Conservation (phyloP, 2,113 vertebrate genomes). For the Mustelus asterias region DNA sequence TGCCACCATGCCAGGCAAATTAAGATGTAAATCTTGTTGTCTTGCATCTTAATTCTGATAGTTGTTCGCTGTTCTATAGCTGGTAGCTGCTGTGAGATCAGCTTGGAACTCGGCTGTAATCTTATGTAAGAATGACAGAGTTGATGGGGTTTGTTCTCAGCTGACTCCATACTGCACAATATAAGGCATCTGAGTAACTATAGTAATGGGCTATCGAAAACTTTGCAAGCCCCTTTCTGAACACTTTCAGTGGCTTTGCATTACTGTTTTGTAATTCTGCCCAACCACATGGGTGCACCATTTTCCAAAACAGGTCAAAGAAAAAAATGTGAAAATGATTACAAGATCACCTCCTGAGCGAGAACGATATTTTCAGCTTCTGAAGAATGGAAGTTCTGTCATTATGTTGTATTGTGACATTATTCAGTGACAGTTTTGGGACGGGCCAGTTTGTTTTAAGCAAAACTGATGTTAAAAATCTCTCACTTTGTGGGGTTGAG, state of each 20-base stretch:
- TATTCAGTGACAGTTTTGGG: background rate
- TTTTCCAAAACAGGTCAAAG: background rate
- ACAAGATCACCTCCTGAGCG: background rate
- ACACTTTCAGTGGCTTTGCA: background rate
- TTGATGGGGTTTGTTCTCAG: background rate
- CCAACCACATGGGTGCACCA: background rate
- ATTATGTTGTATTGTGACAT: background rate
- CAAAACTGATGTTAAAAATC: background rate
- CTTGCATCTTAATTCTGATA: background rate
- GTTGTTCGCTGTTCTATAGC: background rate
- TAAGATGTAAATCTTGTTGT: too few species aligned
- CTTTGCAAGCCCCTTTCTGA: background rate
- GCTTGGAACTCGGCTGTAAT: background rate
- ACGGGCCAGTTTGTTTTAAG: background rate
- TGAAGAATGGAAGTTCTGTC: background rate
- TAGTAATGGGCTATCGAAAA: background rate
- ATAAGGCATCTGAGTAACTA: background rate
- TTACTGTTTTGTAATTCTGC: background rate
- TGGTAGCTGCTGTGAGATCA: background rate
- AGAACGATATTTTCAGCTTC: background rate
- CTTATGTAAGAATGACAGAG: background rate
- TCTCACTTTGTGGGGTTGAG: too few species aligned
- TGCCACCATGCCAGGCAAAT: too few species aligned
- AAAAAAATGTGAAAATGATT: background rate
- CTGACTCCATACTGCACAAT: background rate